Evolutionary conservation across 2,113 vertebrate species (phyloP), one percentile per base, ranked within the genome.

Genomic region (Tursiops truncatus): DNA sequence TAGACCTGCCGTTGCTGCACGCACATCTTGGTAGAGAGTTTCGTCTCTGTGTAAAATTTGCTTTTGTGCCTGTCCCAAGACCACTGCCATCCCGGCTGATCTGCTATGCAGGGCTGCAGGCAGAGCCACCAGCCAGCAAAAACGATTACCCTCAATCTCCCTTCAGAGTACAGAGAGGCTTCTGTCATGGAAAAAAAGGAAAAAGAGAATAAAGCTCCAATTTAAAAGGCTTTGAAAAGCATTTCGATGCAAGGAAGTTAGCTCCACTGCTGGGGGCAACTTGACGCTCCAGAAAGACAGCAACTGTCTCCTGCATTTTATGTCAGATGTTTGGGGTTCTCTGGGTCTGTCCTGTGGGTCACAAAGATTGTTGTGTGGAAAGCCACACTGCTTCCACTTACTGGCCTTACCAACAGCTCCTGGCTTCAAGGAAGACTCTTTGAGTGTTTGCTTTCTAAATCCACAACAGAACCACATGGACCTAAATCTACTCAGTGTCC

Each of bases 141-240:
- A 56, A 91, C 76, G 81, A 80, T 96, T 65, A 83, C 77, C 62
- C 56, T 11, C 38, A 71, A 70, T 89, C 76, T 89, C 85, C 36
- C 84, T 86, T 91, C 65, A 17, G 77, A 96, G 93, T 92, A 89
- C 91, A 79, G 82, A 86, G 71, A 93, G 67, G 3, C 62, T 95
- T 95, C 93, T 94, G 56, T 82, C 85, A 73, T 25, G 50, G 81
- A 82, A 63, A 36, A 94, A 94, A 73, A 21, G 71, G 12, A 13
- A 41, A 38, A 86, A 67, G 36, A 97, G 63, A 94, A 67, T 80
- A 93, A 96, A 91, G 47, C 79, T 89, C 70, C 89, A 83, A 96
- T 95, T 85, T 76, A 21, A 97, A 97, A 90, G 95, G n/a, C 80
- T 96, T 94, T 94, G 86, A 87, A 73, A 95, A 77, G 2, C 0